Percentiles rank a stretch among this genome's conserved stretches.
phyloP scores from a whole-genome alignment of 1,140 invertebrate species.

The Zaprionus gabonicus region DNA sequence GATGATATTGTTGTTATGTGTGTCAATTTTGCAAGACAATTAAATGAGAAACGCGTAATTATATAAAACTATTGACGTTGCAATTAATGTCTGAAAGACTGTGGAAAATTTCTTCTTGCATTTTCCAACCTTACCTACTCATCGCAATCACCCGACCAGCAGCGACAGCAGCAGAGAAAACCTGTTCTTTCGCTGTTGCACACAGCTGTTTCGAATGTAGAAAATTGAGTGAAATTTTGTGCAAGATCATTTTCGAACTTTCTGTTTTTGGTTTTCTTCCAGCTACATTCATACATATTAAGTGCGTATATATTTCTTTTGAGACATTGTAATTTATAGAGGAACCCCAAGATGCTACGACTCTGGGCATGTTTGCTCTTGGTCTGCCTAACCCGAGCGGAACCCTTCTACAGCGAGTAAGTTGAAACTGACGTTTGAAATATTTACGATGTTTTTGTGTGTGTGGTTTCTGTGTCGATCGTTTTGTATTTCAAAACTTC shows the following conservation, averaged over 20 bases:
- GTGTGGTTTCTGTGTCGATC: conserved; percentile 48
- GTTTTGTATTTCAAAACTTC: conserved; percentile 38
- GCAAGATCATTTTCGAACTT: conserved; percentile 48
- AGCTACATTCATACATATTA: conserved; percentile 15
- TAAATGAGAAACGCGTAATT: conserved; percentile 34
- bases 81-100: conserved; percentile 67
- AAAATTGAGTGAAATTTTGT: conserved; percentile 59
- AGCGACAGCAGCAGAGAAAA: conserved; percentile 64
- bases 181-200: conserved; percentile 59
- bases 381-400: conserved; percentile 53
- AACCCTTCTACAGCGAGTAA: conserved; percentile 71
- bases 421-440: conserved; percentile 31
- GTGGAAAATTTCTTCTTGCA: conserved; percentile 66
- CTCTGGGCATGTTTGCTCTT: conserved; percentile 67
- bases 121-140: conserved; percentile 18
- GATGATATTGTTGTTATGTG: conserved; percentile 58
- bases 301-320: background rate
- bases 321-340: conserved; percentile 33
- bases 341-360: conserved; percentile 50
- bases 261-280: conserved; percentile 43
- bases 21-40: conserved; percentile 59
- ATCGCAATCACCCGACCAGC: conserved; percentile 46
- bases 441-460: conserved; percentile 36
- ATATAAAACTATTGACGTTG: conserved; percentile 54
- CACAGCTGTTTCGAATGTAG: conserved; percentile 54